Conservation (phyloP, 2,797 vertebrate species). For the Mallotus villosus region DNA sequence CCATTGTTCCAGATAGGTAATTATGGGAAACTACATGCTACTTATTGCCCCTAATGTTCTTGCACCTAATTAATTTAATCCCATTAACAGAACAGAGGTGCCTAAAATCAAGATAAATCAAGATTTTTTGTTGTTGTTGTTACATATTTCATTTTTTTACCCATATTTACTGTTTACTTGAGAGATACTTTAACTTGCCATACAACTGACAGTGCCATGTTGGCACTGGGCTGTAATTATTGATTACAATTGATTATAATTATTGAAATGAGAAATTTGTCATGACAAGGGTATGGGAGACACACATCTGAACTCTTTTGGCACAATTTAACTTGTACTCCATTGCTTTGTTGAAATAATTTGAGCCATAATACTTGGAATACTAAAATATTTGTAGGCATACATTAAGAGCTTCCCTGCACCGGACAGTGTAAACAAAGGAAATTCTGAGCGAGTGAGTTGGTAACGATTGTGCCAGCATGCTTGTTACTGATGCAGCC, state of each 20-base stretch:
- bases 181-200: background rate
- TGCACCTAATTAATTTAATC: background rate
- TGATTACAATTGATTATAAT: background rate
- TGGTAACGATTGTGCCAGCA: slow-evolving; percentile 49
- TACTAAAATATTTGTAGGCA: no score
- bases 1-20: slow-evolving; percentile 2
- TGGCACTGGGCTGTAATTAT: no score
- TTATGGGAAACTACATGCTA: background rate
- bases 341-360: background rate
- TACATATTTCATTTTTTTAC: background rate
- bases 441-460: slow-evolving; percentile 22
- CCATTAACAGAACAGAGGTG: background rate
- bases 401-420: background rate
- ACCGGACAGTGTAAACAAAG: background rate
- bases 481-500: slow-evolving; percentile 14
- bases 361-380: background rate
- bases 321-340: background rate
- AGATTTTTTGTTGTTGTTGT: background rate
- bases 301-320: background rate
- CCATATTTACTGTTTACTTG: background rate
- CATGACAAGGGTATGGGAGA: no score
- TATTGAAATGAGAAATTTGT: background rate
- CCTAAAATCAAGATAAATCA: background rate
- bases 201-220: no score
- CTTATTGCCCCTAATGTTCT: background rate